A percentile compares a stretch with the other conserved stretches of the same genome.
These are phyloP conservation scores for Ooceraea biroi DNA, from an alignment of 1,140 invertebrate genomes.

Conservation along the genomic window DNA sequence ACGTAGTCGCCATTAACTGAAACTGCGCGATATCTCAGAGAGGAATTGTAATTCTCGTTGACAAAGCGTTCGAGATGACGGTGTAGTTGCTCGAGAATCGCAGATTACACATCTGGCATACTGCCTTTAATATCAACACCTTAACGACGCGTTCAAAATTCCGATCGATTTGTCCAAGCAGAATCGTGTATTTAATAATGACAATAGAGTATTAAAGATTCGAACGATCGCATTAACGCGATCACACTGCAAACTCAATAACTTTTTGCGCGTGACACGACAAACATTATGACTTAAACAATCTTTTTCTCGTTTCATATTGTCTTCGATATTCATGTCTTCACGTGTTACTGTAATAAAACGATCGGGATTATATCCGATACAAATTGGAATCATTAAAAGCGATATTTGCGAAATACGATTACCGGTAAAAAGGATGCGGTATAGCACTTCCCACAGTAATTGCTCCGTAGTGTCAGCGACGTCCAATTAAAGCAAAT, in stretches of 20 bases:
- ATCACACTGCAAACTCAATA: neutral
- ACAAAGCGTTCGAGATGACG: neutral
- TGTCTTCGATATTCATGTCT: neutral
- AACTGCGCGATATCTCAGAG: neutral
- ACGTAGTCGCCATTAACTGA: neutral
- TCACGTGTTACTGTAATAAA: neutral
- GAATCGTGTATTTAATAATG: neutral
- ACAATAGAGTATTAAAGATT: neutral
- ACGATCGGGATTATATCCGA: neutral
- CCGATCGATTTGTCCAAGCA: neutral
- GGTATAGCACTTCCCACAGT: neutral
- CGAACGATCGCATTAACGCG: neutral
- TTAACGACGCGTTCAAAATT: neutral
- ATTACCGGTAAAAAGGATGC: constrained; percentile 30
- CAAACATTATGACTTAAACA: neutral
- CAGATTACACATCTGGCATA: neutral
- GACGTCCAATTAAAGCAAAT: constrained; percentile 48
- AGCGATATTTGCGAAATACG: constrained; percentile 30
- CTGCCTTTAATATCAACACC: neutral
- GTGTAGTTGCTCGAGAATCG: neutral
- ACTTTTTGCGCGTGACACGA: neutral
- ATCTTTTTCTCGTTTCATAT: neutral
- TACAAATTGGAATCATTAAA: constrained; percentile 25
- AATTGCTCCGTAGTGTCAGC: constrained; percentile 22
- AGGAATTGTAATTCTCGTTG: constrained; percentile 12